A percentile compares a stretch with the other conserved stretches of the same genome.
These are phyloP conservation scores for Bubo bubo DNA, from an alignment of 2,113 vertebrate species.

Conservation along the genomic window DNA sequence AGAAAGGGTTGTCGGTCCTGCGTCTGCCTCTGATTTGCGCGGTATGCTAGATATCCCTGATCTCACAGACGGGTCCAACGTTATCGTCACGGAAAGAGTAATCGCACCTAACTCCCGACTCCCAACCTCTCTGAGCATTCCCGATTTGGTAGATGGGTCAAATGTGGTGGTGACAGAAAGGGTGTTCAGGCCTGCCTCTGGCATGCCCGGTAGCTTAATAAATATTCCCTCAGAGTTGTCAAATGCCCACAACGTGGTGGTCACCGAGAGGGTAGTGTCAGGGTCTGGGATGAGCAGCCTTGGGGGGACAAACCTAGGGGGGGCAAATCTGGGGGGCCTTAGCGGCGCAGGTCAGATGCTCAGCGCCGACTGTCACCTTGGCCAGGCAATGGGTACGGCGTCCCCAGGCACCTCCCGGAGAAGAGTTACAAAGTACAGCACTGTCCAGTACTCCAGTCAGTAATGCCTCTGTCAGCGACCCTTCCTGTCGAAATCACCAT, in stretches of 20 bases:
- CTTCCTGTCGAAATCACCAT: background rate
- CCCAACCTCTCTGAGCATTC: conserved; percentile 71
- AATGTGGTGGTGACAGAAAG: conserved; percentile 83
- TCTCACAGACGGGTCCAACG: conserved; percentile 75
- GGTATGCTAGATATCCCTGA: conserved; percentile 78
- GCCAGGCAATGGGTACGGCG: conserved; percentile 62
- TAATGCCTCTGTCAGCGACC: background rate
- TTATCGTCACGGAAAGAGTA: conserved; percentile 81
- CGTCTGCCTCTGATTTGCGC: conserved; percentile 66
- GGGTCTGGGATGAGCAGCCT: conserved; percentile 65
- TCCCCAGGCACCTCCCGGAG: conserved; percentile 59
- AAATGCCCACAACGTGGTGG: conserved; percentile 73
- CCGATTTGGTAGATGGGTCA: conserved; percentile 73
- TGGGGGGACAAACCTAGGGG: background rate
- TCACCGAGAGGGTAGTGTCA: conserved; percentile 81
- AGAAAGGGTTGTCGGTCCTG: conserved; percentile 76
- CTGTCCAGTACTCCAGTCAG: conserved; percentile 61
- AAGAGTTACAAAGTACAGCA: conserved; percentile 79
- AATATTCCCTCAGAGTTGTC: conserved; percentile 75
- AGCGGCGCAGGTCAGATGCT: conserved; percentile 48
- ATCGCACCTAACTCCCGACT: conserved; percentile 75
- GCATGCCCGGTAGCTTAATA: conserved; percentile 73
- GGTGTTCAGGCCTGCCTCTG: conserved; percentile 73
- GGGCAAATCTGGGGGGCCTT: conserved; percentile 22
- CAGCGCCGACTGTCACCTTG: conserved; percentile 61